These are phyloP conservation scores for Cephus rjabovi DNA, from an alignment of 2,888 invertebrate species.

Conservation along the genomic window DNA sequence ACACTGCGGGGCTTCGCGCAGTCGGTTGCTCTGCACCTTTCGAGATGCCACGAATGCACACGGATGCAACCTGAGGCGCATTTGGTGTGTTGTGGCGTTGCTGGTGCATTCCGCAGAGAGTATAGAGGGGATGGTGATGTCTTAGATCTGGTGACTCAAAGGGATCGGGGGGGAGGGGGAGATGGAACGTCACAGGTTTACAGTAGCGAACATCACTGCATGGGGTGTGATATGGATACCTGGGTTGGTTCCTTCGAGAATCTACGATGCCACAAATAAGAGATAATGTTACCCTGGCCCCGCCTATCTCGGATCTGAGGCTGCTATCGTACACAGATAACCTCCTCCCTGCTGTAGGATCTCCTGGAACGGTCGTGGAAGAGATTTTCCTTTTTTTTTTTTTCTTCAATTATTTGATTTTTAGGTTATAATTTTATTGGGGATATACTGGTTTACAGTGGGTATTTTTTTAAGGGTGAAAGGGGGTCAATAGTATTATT, in stretches of 20 bases:
- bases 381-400: not conserved
- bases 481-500: not conserved
- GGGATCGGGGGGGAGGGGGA: constrained; percentile 9
- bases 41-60: not conserved
- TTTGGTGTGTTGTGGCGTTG: not conserved
- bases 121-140: not conserved
- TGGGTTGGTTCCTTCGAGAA: constrained; percentile 28
- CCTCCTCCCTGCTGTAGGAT: too few species aligned
- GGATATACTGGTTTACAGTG: not conserved
- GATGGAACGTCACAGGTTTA: not conserved
- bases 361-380: not conserved
- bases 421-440: not conserved
- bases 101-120: not conserved
- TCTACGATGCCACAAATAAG: constrained; percentile 54
- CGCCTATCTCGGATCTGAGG: constrained; percentile 48
- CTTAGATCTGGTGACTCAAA: not conserved
- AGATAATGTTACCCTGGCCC: constrained; percentile 49
- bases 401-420: not conserved
- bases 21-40: not conserved
- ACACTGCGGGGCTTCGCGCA: constrained; percentile 10
- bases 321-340: constrained; percentile 21
- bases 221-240: not conserved
- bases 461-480: not conserved
- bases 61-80: not conserved
- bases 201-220: not conserved